Evolutionary conservation across 1,140 invertebrate species (phyloP).

Genomic region (Conopomorpha cramerella): DNA sequence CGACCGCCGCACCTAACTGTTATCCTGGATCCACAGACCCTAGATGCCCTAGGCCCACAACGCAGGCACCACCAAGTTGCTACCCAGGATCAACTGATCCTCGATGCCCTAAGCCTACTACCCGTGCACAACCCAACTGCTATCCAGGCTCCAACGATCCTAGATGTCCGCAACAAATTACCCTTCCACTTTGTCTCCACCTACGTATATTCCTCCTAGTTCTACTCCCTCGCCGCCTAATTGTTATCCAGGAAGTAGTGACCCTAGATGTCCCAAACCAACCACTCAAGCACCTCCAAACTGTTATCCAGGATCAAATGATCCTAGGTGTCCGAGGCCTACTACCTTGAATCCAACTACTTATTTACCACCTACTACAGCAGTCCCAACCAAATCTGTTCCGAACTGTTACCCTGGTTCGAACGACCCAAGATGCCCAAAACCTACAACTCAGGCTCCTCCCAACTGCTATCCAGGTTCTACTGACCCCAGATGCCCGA

Average conservation of each 20-base stretch:
- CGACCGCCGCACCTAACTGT: slow-evolving; percentile 13
- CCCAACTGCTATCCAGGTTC: slow-evolving; percentile 13
- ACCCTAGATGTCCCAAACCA: slow-evolving; percentile 31
- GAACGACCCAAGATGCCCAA: slow-evolving; percentile 33
- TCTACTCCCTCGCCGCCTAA: too few species aligned
- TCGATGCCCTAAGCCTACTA: slow-evolving; percentile 9
- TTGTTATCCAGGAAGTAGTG: slow-evolving; percentile 27
- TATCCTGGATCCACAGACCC: slow-evolving; percentile 32
- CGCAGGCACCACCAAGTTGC: slow-evolving; percentile 12
- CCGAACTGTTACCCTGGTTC: slow-evolving; percentile 4
- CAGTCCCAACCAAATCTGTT: slow-evolving; percentile 9
- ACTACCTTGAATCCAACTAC: slow-evolving; percentile 10
- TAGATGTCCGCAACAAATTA: slow-evolving; percentile 1
- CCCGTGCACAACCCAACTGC: too few species aligned
- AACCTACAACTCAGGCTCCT: slow-evolving; percentile 13
- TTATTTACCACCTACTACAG: slow-evolving; percentile 10
- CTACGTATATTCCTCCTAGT: too few species aligned
- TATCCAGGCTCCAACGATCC: too few species aligned
- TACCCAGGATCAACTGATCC: slow-evolving; percentile 32
- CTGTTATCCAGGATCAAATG: slow-evolving; percentile 31
- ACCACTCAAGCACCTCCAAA: slow-evolving; percentile 5
- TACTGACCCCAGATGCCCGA: slow-evolving; percentile 14
- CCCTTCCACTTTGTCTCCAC: too few species aligned
- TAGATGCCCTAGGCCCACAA: slow-evolving; percentile 13
- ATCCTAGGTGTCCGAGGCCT: slow-evolving; percentile 27